Conservation (phyloP, 2,113 vertebrate genomes). For the Tetraodon nigroviridis region DNA sequence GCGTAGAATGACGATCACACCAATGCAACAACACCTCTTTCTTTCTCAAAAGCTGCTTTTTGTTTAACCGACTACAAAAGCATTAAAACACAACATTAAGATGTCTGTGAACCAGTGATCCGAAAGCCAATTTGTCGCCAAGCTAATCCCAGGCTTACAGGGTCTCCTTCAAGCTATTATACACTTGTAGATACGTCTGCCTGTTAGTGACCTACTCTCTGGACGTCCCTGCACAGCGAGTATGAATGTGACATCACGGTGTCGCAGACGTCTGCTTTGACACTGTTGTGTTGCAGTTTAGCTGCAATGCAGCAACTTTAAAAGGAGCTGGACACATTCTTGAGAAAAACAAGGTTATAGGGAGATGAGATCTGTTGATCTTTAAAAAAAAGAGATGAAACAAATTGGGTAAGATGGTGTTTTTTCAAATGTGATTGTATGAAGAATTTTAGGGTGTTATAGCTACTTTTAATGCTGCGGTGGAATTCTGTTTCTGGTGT, state of each 20-base stretch:
- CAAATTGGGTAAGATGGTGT: no score
- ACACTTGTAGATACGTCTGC: constrained; percentile 33
- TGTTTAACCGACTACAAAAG: neutral
- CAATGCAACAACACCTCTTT: neutral
- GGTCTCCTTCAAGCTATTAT: constrained; percentile 26
- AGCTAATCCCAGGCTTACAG: constrained; percentile 63
- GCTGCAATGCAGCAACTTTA: neutral
- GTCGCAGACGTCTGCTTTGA: neutral
- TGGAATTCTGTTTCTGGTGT: no score
- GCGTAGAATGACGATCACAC: constrained; percentile 30
- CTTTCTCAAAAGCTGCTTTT: neutral
- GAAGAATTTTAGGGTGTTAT: no score
- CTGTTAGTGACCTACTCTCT: constrained; percentile 33
- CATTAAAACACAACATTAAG: constrained; percentile 2
- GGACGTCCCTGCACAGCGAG: neutral
- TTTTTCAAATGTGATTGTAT: no score
- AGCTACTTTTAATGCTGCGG: no score
- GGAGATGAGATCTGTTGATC: no score
- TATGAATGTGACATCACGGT: constrained; percentile 6
- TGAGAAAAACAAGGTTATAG: no score
- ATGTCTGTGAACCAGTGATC: constrained; percentile 7
- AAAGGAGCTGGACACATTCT: no score
- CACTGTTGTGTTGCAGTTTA: constrained; percentile 4
- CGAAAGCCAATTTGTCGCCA: constrained; percentile 56
- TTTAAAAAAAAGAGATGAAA: no score